Conservation (phyloP, 2,888 invertebrate genomes). For the Drosophila kambysellisi region DNA sequence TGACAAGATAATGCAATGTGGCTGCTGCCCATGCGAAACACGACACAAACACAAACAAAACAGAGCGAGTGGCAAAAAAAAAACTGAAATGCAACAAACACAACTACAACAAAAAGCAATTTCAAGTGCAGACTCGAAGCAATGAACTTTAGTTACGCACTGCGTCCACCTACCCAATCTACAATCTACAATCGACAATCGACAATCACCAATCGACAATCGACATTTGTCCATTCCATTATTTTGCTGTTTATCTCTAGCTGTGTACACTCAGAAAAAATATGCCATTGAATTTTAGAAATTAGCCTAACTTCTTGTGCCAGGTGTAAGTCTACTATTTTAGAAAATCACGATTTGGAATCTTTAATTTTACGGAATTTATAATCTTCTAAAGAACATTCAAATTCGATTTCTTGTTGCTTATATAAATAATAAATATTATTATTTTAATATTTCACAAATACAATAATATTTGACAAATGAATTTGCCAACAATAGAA, state of each 20-base stretch:
- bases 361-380: too few species aligned
- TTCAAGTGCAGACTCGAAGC: conserved; percentile 59
- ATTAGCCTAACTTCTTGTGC: background rate
- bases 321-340: background rate
- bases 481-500: too few species aligned
- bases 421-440: too few species aligned
- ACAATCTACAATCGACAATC: background rate
- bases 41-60: background rate
- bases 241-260: background rate
- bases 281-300: background rate
- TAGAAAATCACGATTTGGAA: too few species aligned
- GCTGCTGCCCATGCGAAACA: conserved; percentile 12
- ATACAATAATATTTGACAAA: too few species aligned
- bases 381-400: too few species aligned
- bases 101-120: conserved; percentile 34
- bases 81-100: conserved; percentile 2
- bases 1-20: conserved; percentile 47
- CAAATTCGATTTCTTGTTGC: too few species aligned
- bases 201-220: background rate
- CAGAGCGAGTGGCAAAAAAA: background rate
- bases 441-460: too few species aligned
- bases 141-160: conserved; percentile 55
- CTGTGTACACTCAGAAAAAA: background rate
- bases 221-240: background rate
- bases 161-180: conserved; percentile 23